Base-by-base conservation (phyloP, 1,140 invertebrate genomes). In the Scaptomyza graminum region DNA sequence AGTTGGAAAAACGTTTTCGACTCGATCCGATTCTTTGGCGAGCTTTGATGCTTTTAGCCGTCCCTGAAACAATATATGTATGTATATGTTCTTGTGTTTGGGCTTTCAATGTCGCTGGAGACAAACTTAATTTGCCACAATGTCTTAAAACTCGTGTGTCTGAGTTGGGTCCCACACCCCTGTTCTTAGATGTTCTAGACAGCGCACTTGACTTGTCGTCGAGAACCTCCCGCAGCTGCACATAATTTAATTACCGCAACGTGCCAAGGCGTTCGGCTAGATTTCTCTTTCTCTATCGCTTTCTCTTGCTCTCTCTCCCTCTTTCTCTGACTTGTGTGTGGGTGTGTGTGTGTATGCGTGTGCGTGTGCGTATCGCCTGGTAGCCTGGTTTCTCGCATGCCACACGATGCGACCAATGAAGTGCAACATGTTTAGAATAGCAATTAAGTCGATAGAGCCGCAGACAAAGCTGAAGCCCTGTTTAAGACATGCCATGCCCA, bases 241-340 rank as follows among this genome's bases (percentile, higher is more conserved):
- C 77, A 79, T 88, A 79, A 88, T 88, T 88, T 79, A 88, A 88
- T 88, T 88, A 88, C 76, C 79, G 62, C 83, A 79, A 67, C 67
- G 72, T 74, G 60, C 65, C 60, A 69, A 68, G 62, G 50, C 39
- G 31, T 64, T 64, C 34, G 51, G 22, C 59, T 63, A 41, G 43
- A 46, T 55, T 64, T 62, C n/a, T 22, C 49, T 16, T 28, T 15
- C 18, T 39, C 46, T 11, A 11, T 22, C 34, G 1, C 13, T 54
- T 39, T 22, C 47, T 9, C 16, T 25, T 7, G n/a, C 18, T 39
- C 47, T 28, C 28, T 49, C 43, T 55, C 15, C 15, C 0, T 46
- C 13, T 52, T 5, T 13, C 13, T 52, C 5, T 4, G 12, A 12
- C 13, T 34, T n/a, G 11, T 8, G 3, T 34, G 9, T 51, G 25